Conservation (phyloP, 1,140 invertebrate genomes). For the Teleopsis dalmanni region DNA sequence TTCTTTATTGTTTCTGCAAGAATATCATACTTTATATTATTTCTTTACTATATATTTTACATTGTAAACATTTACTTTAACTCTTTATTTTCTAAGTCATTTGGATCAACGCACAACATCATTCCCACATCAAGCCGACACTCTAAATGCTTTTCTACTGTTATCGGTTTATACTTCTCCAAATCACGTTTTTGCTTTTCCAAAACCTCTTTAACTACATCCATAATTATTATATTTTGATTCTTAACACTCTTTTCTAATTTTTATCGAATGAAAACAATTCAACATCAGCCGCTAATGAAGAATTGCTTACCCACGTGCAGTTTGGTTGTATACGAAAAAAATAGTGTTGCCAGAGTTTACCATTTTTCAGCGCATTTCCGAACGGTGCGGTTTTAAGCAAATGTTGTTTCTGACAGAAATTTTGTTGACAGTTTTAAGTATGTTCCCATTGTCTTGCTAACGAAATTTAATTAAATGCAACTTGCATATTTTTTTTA, state of each 20-base stretch:
- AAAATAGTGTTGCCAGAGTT: background rate
- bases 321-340: background rate
- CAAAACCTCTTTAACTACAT: constrained; percentile 57
- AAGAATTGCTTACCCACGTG: background rate
- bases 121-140: constrained; percentile 63
- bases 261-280: background rate
- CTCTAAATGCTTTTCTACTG: constrained; percentile 63
- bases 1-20: constrained; percentile 53
- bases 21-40: constrained; percentile 4
- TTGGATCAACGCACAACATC: constrained; percentile 59
- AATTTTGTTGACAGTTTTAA: too few species aligned
- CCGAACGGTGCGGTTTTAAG: background rate
- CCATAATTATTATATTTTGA: constrained; percentile 46
- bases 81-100: constrained; percentile 54
- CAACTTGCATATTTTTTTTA: too few species aligned
- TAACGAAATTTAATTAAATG: too few species aligned
- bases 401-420: background rate
- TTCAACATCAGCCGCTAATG: background rate
- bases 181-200: constrained; percentile 53
- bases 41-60: constrained; percentile 2
- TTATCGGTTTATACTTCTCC: constrained; percentile 59
- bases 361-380: background rate
- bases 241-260: background rate
- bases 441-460: too few species aligned
- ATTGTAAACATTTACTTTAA: constrained; percentile 49